Conservation (phyloP, 2,113 vertebrate genomes). For the Salvator merianae region DNA sequence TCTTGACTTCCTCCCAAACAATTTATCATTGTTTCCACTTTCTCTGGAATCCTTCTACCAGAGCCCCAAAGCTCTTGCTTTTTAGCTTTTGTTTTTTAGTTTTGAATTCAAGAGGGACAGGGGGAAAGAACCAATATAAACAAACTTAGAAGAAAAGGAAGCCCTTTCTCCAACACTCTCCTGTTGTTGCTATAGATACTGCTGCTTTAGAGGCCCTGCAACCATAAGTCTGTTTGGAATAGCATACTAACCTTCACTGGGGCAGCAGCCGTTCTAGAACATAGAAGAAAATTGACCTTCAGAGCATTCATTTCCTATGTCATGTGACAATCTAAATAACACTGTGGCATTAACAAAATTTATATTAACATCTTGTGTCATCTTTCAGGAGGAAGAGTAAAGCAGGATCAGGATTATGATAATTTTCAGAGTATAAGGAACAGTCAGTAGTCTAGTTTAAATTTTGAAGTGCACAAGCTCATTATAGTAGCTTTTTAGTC, state of each 20-base stretch:
- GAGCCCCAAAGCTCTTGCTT: background rate
- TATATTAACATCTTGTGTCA: background rate
- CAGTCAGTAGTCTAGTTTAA: too few species aligned
- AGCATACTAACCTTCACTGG: background rate
- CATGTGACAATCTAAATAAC: background rate
- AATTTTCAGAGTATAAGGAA: too few species aligned
- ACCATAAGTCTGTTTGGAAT: background rate
- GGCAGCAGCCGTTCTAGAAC: background rate
- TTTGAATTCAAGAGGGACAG: background rate
- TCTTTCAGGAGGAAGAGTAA: background rate
- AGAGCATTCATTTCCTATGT: background rate
- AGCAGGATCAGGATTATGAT: too few species aligned
- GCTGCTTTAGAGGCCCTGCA: background rate
- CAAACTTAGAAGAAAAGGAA: background rate
- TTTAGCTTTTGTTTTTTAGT: background rate
- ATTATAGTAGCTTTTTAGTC: too few species aligned
- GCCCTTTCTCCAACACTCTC: background rate
- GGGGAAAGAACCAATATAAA: background rate
- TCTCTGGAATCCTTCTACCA: background rate
- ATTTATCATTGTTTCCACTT: background rate
- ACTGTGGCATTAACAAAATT: background rate
- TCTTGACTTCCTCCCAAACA: background rate
- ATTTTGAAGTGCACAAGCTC: too few species aligned
- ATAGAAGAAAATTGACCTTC: background rate
- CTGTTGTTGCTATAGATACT: background rate